Percentiles rank a stretch among this genome's conserved stretches.
These are phyloP conservation scores for Pharmacophagus antenor DNA, from an alignment of 2,888 invertebrate genomes.

Conservation along the genomic window DNA sequence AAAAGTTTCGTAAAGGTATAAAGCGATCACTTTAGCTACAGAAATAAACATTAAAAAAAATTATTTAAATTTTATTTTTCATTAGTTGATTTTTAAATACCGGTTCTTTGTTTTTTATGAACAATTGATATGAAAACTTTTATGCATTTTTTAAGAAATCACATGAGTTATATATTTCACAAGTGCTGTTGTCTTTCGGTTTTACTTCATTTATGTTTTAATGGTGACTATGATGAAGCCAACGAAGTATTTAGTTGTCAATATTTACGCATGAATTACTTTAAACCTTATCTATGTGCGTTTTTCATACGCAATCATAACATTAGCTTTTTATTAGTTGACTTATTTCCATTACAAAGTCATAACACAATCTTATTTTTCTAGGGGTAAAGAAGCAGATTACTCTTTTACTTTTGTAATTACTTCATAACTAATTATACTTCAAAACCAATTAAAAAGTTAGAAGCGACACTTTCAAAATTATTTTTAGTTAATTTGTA, in stretches of 20 bases:
- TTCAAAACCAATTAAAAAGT: slow-evolving; percentile 7
- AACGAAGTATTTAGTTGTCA: no score
- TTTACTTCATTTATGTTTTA: no score
- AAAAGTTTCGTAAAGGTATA: not conserved
- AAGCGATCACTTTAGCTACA: not conserved
- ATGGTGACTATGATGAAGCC: no score
- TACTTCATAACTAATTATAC: slow-evolving; percentile 22
- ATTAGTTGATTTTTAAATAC: no score
- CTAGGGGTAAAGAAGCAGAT: not conserved
- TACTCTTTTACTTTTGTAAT: not conserved
- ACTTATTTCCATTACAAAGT: not conserved
- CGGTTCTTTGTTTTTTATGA: not conserved
- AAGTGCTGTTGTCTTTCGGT: no score
- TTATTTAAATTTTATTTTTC: no score
- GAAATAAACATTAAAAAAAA: not conserved
- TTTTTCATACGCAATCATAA: not conserved
- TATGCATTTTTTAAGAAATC: no score
- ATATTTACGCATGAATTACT: not conserved
- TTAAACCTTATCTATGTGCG: not conserved
- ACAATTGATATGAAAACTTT: not conserved
- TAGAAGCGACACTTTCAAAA: not conserved
- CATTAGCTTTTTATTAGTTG: not conserved
- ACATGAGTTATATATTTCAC: not conserved
- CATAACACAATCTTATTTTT: slow-evolving; percentile 6
- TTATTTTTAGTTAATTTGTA: not conserved